Evolutionary conservation across 1,140 invertebrate species (phyloP).

Genomic region (Zaprionus kolodkinae): DNA sequence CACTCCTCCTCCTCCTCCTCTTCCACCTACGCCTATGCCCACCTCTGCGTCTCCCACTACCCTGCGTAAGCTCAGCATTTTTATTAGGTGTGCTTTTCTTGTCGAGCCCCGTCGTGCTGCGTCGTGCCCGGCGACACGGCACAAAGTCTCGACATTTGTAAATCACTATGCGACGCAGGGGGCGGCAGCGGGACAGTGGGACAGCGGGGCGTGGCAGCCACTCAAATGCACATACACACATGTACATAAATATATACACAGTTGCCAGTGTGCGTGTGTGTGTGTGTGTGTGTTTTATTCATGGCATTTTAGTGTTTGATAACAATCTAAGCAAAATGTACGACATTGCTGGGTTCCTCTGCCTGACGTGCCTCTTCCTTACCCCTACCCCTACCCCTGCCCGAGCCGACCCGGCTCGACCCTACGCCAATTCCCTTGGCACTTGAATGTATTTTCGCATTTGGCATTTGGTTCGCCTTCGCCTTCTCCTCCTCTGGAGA

Average conservation of each 20-base stretch:
- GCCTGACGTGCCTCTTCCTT: too few species aligned
- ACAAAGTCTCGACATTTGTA: conserved; percentile 54
- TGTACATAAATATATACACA: conserved; percentile 29
- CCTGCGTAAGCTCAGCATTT: conserved; percentile 43
- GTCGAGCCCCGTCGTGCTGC: conserved; percentile 13
- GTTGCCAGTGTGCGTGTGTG: neutral
- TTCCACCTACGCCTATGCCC: neutral
- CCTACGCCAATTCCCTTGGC: conserved; percentile 34
- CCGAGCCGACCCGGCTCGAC: too few species aligned
- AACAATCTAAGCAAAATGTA: conserved; percentile 80
- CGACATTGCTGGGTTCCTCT: conserved; percentile 60
- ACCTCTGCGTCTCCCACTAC: neutral
- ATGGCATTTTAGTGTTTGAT: conserved; percentile 77
- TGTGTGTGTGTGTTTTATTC: conserved; percentile 58
- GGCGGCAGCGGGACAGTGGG: neutral
- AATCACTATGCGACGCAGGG: conserved; percentile 59
- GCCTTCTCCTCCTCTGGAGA: neutral
- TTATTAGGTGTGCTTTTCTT: conserved; percentile 61
- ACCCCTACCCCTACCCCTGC: too few species aligned
- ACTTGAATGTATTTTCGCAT: conserved; percentile 66
- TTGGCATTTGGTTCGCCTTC: conserved; percentile 48
- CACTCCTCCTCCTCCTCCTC: neutral
- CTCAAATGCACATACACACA: conserved; percentile 28
- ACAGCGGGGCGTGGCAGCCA: conserved; percentile 1
- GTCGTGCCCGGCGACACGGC: conserved; percentile 35